These are phyloP conservation scores for Propithecus deckenii DNA, from an alignment of 2,797 vertebrate genomes.

Conservation along the genomic window DNA sequence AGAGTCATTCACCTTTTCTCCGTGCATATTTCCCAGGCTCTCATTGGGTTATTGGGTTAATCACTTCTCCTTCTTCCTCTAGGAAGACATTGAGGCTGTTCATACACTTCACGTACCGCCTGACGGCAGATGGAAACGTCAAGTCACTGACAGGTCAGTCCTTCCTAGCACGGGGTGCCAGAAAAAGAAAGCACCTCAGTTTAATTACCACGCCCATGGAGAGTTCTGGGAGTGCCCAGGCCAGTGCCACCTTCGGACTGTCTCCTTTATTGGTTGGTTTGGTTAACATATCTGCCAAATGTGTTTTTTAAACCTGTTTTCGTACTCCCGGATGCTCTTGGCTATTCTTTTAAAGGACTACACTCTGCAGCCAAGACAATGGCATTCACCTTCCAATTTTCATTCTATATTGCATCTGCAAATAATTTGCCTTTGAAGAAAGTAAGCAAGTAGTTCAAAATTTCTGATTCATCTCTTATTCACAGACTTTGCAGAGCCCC, in stretches of 20 bases:
- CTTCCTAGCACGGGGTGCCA: background rate
- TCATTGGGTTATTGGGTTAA: background rate
- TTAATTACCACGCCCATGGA: background rate
- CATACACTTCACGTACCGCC: background rate
- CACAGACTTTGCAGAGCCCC: background rate
- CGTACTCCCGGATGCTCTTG: background rate
- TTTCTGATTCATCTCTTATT: background rate
- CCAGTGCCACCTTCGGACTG: background rate
- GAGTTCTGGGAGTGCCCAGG: background rate
- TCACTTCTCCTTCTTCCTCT: background rate
- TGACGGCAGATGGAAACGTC: background rate
- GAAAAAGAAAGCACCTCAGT: background rate
- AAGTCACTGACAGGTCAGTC: background rate
- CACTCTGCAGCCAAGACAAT: background rate
- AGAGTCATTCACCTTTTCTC: background rate
- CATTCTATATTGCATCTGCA: conserved; percentile 36
- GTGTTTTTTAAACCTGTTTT: background rate
- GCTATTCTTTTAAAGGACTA: background rate
- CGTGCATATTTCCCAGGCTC: background rate
- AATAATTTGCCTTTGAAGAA: conserved; percentile 40
- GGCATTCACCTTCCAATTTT: background rate
- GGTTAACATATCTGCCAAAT: background rate
- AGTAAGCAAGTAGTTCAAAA: conserved; percentile 15
- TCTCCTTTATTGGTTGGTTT: background rate
- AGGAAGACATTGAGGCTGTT: background rate